Evolutionary conservation across 2,113 vertebrate species (phyloP).

Genomic region (Microtus richardsoni): DNA sequence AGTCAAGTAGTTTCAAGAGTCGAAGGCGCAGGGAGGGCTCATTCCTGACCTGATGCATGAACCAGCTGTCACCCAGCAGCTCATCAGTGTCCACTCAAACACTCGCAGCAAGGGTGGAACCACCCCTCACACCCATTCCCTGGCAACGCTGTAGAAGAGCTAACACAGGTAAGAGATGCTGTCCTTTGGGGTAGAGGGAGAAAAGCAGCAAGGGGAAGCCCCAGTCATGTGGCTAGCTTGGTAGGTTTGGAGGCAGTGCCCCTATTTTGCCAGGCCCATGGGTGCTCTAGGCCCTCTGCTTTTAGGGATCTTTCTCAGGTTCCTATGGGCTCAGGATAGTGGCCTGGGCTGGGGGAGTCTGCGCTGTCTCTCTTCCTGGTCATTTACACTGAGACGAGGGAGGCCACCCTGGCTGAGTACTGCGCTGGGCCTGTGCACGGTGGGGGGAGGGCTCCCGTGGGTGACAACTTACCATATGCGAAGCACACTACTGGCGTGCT

Average conservation of each 20-base stretch:
- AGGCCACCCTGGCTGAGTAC: neutral
- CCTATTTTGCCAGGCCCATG: neutral
- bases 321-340: neutral
- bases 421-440: neutral
- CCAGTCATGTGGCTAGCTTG: neutral
- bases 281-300: neutral
- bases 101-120: neutral
- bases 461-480: neutral
- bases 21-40: neutral
- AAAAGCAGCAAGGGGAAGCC: neutral
- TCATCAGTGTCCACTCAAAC: neutral
- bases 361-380: neutral
- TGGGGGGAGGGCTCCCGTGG: neutral
- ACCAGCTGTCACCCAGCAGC: neutral
- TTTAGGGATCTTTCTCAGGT: neutral
- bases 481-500: neutral
- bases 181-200: neutral
- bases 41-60: neutral
- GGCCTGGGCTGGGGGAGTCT: too few species aligned
- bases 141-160: neutral
- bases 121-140: neutral
- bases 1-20: neutral
- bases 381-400: neutral
- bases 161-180: neutral
- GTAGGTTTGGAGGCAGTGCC: neutral